Conservation (phyloP, 92 coral and sea anemone species). For the Nematostella vectensis region DNA sequence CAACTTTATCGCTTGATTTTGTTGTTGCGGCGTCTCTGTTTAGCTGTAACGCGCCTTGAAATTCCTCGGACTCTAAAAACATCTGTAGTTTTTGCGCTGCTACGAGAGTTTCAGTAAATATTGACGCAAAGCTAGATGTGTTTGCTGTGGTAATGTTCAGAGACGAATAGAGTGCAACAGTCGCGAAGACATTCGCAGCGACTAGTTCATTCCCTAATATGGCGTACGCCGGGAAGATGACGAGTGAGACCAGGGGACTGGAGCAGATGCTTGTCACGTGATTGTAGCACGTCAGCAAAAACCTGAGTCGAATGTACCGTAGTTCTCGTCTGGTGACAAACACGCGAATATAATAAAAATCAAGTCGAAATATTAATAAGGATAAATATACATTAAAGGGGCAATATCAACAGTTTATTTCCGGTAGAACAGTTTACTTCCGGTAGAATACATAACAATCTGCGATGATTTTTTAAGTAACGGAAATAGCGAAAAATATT, state of each 20-base stretch:
- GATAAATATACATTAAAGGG: too few relatives aligned
- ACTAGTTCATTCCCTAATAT: conserved; percentile 4
- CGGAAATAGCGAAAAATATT: too few relatives aligned
- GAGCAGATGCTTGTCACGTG: conserved; percentile 9
- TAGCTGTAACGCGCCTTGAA: neutral
- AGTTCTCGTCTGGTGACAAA: conserved; percentile 9
- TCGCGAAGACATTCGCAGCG: conserved; percentile 18
- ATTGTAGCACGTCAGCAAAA: conserved; percentile 4
- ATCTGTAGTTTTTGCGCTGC: conserved; percentile 14
- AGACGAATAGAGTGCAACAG: conserved; percentile 15
- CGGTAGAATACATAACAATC: too few relatives aligned
- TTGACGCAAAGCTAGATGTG: conserved; percentile 3
- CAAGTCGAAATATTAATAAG: too few relatives aligned
- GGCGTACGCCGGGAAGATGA: conserved; percentile 14
- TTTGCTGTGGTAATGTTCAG: conserved; percentile 6
- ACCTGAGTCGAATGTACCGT: conserved; percentile 7
- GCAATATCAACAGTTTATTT: too few relatives aligned
- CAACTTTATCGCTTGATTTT: neutral
- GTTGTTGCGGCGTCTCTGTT: neutral
- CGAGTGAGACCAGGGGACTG: conserved; percentile 8
- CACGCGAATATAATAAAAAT: neutral
- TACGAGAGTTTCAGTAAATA: conserved; percentile 14
- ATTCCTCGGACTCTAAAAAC: conserved; percentile 16
- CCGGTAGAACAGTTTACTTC: too few relatives aligned
- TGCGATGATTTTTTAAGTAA: too few relatives aligned